phyloP scores from a whole-genome alignment of 2,888 invertebrate genomes.

The Prostheceraeus crozeri region DNA sequence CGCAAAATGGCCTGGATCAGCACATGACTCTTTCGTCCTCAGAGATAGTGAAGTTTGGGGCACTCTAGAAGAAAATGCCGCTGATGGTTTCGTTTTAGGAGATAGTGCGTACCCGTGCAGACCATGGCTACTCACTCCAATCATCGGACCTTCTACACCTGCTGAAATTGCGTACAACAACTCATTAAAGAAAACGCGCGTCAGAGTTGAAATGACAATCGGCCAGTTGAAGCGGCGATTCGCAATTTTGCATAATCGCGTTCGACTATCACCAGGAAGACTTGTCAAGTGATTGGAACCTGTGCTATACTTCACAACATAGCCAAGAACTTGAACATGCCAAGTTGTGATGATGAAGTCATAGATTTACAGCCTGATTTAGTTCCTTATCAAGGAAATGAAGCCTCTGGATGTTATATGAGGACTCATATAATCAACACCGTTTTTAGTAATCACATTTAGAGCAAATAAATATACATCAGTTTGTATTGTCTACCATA shows the following conservation, averaged over 20 bases:
- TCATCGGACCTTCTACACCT: slow-evolving; percentile 25
- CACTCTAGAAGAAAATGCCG: slow-evolving; percentile 35
- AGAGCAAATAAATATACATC: too few relatives aligned
- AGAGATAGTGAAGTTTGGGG: slow-evolving; percentile 33
- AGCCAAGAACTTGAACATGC: slow-evolving; percentile 10
- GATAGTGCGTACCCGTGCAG: slow-evolving; percentile 39
- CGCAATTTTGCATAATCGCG: slow-evolving; percentile 28
- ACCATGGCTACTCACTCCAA: slow-evolving; percentile 37
- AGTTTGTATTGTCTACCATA: too few relatives aligned
- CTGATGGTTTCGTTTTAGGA: slow-evolving; percentile 32
- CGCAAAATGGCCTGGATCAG: slow-evolving; percentile 43
- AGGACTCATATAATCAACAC: slow-evolving; percentile 9
- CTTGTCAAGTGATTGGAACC: slow-evolving; percentile 30
- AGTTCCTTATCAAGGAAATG: slow-evolving; percentile 12
- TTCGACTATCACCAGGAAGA: slow-evolving; percentile 30
- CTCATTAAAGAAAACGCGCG: slow-evolving; percentile 32
- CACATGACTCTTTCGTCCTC: slow-evolving; percentile 43
- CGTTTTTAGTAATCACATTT: too few relatives aligned
- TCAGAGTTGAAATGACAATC: slow-evolving; percentile 33
- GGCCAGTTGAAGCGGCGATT: slow-evolving; percentile 35
- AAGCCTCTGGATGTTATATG: not conserved
- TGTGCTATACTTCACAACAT: slow-evolving; percentile 12
- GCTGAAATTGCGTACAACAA: slow-evolving; percentile 33
- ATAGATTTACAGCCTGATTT: slow-evolving; percentile 2
- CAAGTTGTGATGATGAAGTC: not conserved